Base-by-base conservation (phyloP, 2,888 invertebrate species). In the Sepioteuthis lessoniana region DNA sequence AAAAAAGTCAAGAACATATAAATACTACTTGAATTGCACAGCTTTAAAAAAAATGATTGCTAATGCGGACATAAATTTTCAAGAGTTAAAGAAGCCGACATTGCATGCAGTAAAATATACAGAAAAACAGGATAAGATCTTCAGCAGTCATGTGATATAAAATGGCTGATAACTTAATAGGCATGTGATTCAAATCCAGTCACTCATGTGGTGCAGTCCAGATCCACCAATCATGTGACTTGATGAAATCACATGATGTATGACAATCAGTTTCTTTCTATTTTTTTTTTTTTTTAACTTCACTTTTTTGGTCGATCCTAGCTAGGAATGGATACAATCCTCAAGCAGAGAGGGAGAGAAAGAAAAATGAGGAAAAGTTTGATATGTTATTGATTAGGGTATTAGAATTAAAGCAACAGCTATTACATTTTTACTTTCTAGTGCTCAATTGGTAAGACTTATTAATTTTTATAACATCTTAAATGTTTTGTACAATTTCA, bases 161-260 rank as follows among this genome's bases (percentile, higher is more conserved):
- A n/a, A 35, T 35, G n/a, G 76, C 76, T n/a, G 21, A 76, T 10
- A 76, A n/a, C 76, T n/a, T 76, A 76, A 76, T 35, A n/a, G n/a
- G n/a, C 76, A 76, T 76, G 76, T 76, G 76, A 76, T 76, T 76
- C 76, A 76, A 3, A 76, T 16, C 76, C n/a, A 76, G n/a, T 76
- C n/a, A 76, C n/a, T 76, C 76, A 76, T 76, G 31, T 76, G 76
- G 76, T n/a, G 76, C 76, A 76, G 31, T 76, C 76, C 76, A 76
- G n/a, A 76, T 76, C 76, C 76, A 28, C 10, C 76, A 31, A n/a
- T 76, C 76, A 76, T 35, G n/a, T 76, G 76, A 76, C 35, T 35
- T 10, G 16, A n/a, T 35, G n/a, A 35, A 76, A 35, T 76, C 76
- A 76, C 16, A 76, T 76, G 76, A 76, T 76, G 76, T 76, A 42